phyloP scores from a whole-genome alignment of 2,113 vertebrate genomes.

The Mesoclemmys tuberculata region DNA sequence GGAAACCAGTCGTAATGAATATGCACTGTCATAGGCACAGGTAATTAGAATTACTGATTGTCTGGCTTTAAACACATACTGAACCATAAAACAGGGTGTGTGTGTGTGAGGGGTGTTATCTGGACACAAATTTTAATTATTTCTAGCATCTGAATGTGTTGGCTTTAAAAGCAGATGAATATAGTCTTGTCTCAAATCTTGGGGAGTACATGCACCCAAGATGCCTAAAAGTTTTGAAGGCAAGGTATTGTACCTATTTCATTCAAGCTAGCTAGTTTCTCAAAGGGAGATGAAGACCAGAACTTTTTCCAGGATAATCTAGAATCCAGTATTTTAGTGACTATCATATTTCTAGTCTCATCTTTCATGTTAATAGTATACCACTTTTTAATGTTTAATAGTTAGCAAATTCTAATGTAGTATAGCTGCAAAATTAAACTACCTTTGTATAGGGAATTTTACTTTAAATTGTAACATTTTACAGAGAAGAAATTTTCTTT shows the following conservation, averaged over 20 bases:
- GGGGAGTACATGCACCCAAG: neutral
- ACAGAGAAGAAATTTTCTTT: neutral
- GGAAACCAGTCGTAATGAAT: neutral
- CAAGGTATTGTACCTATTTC: neutral
- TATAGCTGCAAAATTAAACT: constrained; percentile 7
- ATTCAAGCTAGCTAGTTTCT: neutral
- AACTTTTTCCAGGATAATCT: neutral
- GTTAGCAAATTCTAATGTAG: neutral
- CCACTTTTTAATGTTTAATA: neutral
- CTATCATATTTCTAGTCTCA: constrained; percentile 72
- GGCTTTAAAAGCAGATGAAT: neutral
- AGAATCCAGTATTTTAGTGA: constrained; percentile 74
- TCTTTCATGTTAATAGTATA: constrained; percentile 13
- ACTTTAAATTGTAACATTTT: neutral
- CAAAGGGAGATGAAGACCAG: neutral
- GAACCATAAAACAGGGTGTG: too few species aligned
- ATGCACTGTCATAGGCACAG: neutral
- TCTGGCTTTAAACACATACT: neutral
- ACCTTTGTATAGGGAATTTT: neutral
- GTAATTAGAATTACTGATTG: neutral
- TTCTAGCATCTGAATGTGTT: neutral
- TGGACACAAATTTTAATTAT: neutral
- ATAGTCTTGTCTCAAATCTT: neutral
- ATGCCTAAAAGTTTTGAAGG: neutral
- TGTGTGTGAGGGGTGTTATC: neutral